Evolutionary conservation across 92 coral and sea anemone species (phyloP), one percentile per base, ranked within the genome.

Genomic region (Epizoanthus rinbou): DNA sequence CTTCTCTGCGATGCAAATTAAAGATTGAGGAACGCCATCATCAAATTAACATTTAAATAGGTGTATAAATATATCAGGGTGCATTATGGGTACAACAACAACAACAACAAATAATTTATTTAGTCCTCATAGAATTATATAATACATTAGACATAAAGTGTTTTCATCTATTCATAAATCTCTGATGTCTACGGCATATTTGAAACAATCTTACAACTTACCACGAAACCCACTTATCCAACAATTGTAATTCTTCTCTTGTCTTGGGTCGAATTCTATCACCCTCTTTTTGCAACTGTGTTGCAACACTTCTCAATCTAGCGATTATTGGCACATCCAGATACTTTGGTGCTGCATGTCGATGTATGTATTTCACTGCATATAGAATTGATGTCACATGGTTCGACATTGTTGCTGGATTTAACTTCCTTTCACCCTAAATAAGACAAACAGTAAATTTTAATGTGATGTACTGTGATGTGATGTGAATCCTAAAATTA

Each of bases 181-280:
- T 28, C 31, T 28, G 31, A 28, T 28, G 31, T 28, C 31, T 28
- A 28, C 31, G 31, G 31, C 31, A 28, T 28, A 28, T 28, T 28
- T 28, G 31, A 28, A 28, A 28, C 31, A 28, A 28, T 28, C 31
- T 28, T 28, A 74, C 11, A 37, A 74, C 56, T 74, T 35, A 74
- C 80, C 80, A 74, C 59, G 80, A 74, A 13, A 74, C 80, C 80
- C 80, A 74, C 22, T 74, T 74, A 11, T 50, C 66, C n/a, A 74
- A 64, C 54, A 74, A 1, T 50, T 74, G 64, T 1, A 74, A 74
- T n/a, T 74, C 80, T 25, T 74, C 80, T 37, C 80, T 37, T 39
- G 65, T 13, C 80, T 74, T 74, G 14, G 80, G 80, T 9, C 80
- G 13, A 13, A 74, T 37, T 9, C 54, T 9, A 8, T 74, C 65